Conservation (phyloP, 2,888 invertebrate species). For the Tuberolachnus salignus region DNA sequence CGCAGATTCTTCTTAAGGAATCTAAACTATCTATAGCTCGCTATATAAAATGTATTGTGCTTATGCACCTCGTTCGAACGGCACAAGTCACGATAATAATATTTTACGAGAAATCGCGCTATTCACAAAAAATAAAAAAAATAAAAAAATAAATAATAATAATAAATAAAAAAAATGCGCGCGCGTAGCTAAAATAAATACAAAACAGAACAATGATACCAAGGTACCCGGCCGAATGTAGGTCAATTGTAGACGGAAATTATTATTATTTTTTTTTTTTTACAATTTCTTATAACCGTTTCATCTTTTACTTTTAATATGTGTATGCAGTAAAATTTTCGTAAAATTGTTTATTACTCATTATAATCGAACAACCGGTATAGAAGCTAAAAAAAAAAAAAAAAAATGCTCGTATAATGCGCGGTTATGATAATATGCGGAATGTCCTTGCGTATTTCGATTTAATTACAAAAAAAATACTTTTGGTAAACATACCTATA, state of each 20-base stretch:
- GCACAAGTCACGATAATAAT: constrained; percentile 16
- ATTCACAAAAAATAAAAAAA: constrained; percentile 21
- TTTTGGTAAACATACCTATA: constrained; percentile 11
- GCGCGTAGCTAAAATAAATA: constrained; percentile 3
- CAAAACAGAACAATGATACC: constrained; percentile 17
- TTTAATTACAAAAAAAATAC: constrained; percentile 41
- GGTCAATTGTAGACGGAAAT: constrained; percentile 30
- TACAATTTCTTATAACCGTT: constrained; percentile 15
- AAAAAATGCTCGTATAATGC: too few species aligned
- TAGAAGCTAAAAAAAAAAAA: neutral
- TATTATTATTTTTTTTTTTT: too few species aligned
- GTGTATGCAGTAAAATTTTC: neutral
- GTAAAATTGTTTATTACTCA: too few species aligned
- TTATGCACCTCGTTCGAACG: constrained; percentile 7
- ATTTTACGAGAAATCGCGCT: constrained; percentile 31
- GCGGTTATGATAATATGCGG: neutral
- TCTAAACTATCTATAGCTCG: neutral
- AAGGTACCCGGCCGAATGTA: neutral
- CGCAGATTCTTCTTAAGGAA: neutral
- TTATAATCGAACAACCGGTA: too few species aligned
- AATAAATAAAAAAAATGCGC: too few species aligned
- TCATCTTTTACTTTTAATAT: constrained; percentile 7
- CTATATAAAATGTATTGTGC: neutral
- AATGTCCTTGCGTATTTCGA: constrained; percentile 33
- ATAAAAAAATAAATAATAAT: too few species aligned